Conservation (phyloP, 2,888 invertebrate genomes). For the Neria commutata region DNA sequence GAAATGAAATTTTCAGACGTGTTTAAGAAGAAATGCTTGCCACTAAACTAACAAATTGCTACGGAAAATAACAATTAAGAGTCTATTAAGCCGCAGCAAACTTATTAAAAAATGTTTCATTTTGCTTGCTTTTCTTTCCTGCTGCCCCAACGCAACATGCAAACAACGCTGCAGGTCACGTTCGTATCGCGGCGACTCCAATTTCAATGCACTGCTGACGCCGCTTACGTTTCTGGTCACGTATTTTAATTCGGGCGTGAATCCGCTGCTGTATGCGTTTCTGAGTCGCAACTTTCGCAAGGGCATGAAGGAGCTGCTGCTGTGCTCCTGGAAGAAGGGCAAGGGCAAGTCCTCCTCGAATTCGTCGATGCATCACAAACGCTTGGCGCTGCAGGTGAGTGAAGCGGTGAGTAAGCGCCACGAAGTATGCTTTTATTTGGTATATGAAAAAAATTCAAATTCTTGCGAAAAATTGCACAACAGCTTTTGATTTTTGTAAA, state of each 20-base stretch:
- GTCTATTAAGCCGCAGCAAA: no score
- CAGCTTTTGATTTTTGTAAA: no score
- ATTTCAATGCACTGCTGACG: slow-evolving; percentile 79
- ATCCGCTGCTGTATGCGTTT: slow-evolving; percentile 89
- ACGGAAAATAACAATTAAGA: no score
- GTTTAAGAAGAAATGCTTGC: no score
- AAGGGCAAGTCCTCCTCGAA: slow-evolving; percentile 59
- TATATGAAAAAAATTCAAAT: not conserved
- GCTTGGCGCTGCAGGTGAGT: slow-evolving; percentile 59
- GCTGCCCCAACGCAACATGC: not conserved
- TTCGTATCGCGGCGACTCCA: slow-evolving; percentile 72
- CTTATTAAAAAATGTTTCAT: not conserved
- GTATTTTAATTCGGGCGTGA: slow-evolving; percentile 89
- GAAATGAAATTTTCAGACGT: no score
- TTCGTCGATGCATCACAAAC: slow-evolving; percentile 60
- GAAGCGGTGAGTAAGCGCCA: slow-evolving; percentile 10
- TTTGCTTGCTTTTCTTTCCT: not conserved
- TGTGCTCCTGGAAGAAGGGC: slow-evolving; percentile 66
- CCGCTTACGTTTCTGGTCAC: slow-evolving; percentile 86
- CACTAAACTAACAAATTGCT: no score
- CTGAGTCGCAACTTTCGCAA: slow-evolving; percentile 80
- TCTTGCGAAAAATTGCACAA: no score
- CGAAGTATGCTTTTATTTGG: not conserved
- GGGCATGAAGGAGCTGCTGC: slow-evolving; percentile 81
- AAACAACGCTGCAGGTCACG: slow-evolving; percentile 64